Evolutionary conservation across 2,888 invertebrate species (phyloP), one percentile per base, ranked within the genome.

Genomic region (Drosophila atripex): DNA sequence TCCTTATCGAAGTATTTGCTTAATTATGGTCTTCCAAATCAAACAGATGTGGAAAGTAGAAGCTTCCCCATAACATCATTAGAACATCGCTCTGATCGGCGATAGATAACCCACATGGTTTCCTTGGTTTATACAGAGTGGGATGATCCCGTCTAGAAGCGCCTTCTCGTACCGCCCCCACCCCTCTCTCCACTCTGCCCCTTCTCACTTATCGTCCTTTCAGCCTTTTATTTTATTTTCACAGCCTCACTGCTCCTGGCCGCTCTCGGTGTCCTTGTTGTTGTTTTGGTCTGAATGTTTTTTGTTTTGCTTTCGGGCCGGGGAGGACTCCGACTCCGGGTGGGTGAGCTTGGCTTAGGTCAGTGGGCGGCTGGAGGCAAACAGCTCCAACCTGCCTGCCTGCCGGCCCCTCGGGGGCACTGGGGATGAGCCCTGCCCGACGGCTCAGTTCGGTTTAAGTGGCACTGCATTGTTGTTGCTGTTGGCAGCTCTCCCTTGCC

Each of bases 401-500:
- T 23, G 4, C 21, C 21, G 3, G 59, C 28, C 39, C 39, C 51
- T 49, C n/a, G 9, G 28, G 60, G 12, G 18, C 43, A 30, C 30
- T 23, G 41, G 41, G 71, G 69, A 70, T 70, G 69, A 70, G 69
- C 69, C 46, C 71, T 60, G 76, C 77, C 77, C 79, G 77, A 74
- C 82, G 73, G 77, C 73, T 66, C 71, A 76, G 77, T 78, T 80
- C 72, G 77, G 60, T 72, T 54, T 70, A 73, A 66, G 61, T 75
- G 71, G 45, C 52, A 69, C 64, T 73, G 71, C 80, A 82, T 82
- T 85, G 76, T 79, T 79, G 72, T 77, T 76, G 69, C 56, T 73
- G 57, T 57, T 73, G 53, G 50, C 73, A 64, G 89, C 89, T 86
- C 88, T 88, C 78, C 78, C 70, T 76, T 90, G 89, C 89, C 90